Evolutionary conservation across 2,797 vertebrate species (phyloP), one percentile per base, ranked within the genome.

Genomic region (Cyprinella venusta): DNA sequence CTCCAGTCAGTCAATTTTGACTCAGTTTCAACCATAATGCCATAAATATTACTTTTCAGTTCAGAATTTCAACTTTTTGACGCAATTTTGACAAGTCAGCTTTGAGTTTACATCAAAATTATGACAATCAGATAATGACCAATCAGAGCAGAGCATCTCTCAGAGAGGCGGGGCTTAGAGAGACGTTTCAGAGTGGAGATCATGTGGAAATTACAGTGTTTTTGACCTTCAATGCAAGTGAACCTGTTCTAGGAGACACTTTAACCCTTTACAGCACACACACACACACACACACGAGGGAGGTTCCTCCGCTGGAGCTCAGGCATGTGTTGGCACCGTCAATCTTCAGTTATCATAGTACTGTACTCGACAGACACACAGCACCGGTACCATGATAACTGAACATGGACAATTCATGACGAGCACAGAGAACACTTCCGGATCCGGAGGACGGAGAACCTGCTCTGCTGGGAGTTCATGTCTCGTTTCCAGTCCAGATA

Each of bases 301-400:
- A 33, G 30, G 30, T 3, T 33, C 30, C 30, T 30, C 30, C 30
- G 30, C 15, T 5, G 36, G 3, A 65, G 33, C 83, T 65, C 89
- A 89, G 92, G 90, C 90, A 91, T 89, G 97, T 93, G 97, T 97
- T 96, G 97, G 97, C 97, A 98, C 97, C 93, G 96, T 95, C 98
- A 99, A 98, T 98, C 97, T 99, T 99, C 98, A 99, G 97, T 98
- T 99, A 99, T 99, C 98, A 99, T 98, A 99, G 98, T 99, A 99
- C 98, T 99, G 98, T 99, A 99, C 98, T 96, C 96, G 96, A 97
- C 92, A 95, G 90, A 90, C 88, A 99, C 95, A 99, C 97, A 98
- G 98, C 97, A 99, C 95, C 97, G 96, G 98, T 98, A 98, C 98
- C 97, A 97, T 99, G 98, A 99, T 99, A 99, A 98, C 98, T 97